A percentile compares a stretch with the other conserved stretches of the same genome.
phyloP scores from a whole-genome alignment of 2,888 invertebrate genomes.

The Callimorpha dominula region DNA sequence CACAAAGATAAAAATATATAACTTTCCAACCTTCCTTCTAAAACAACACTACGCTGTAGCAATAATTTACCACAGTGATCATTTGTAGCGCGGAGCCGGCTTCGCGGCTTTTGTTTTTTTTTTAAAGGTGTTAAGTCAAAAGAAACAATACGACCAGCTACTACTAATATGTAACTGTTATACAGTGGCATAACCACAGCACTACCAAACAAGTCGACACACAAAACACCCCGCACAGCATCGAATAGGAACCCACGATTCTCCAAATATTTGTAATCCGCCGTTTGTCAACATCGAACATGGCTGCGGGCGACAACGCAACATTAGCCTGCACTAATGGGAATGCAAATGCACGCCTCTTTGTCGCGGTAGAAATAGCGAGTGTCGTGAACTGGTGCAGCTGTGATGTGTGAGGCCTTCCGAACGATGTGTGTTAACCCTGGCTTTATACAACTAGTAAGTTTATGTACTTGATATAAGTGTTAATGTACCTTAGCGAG shows the following conservation, averaged over 20 bases:
- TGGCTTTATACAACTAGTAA: not conserved
- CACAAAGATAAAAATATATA: no score
- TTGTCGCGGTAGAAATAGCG: constrained; percentile 29
- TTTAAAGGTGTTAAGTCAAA: not conserved
- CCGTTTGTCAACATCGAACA: constrained; percentile 51
- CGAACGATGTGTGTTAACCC: not conserved
- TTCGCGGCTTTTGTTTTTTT: no score
- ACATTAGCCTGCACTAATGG: constrained; percentile 43
- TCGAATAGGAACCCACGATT: not conserved
- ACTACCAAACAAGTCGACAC: not conserved
- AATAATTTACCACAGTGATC: no score
- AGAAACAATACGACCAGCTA: not conserved
- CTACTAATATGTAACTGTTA: not conserved
- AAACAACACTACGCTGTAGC: no score
- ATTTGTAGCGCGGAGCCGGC: no score
- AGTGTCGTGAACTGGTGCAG: constrained; percentile 4
- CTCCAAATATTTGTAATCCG: constrained; percentile 22
- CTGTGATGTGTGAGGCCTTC: constrained; percentile 10
- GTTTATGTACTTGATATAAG: not conserved
- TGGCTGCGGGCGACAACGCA: constrained; percentile 47
- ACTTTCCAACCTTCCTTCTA: no score
- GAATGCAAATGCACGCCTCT: constrained; percentile 51
- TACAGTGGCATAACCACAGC: not conserved
- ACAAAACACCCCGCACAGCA: constrained; percentile 1
- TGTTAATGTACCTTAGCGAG: not conserved